phyloP scores from a whole-genome alignment of 2,888 invertebrate species.

The Liopterus haemorrhoidalis region DNA sequence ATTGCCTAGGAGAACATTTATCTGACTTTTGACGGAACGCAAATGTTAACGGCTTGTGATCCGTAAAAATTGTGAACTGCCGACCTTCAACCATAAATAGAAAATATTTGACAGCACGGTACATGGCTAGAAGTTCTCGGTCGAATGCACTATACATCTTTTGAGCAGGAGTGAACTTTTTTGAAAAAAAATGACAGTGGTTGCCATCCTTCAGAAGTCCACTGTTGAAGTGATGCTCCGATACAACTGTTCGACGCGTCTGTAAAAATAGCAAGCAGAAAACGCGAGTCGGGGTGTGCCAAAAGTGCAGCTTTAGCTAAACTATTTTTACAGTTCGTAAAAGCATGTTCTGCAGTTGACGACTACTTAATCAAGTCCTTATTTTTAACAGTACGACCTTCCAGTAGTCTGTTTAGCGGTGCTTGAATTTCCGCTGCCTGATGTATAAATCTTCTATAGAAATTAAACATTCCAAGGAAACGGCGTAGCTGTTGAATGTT shows the following conservation, averaged over 20 bases:
- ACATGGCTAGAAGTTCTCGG: conserved; percentile 33
- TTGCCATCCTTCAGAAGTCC: conserved; percentile 30
- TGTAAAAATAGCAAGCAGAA: conserved; percentile 33
- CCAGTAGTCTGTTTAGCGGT: conserved; percentile 18
- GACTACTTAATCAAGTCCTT: conserved; percentile 21
- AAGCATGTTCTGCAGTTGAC: conserved; percentile 29
- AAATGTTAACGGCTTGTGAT: conserved; percentile 38
- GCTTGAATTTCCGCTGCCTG: conserved; percentile 19
- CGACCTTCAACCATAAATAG: conserved; percentile 38
- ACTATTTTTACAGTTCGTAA: conserved; percentile 33
- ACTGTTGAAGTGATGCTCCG: conserved; percentile 39
- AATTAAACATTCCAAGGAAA: conserved; percentile 24
- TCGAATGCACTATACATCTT: not conserved
- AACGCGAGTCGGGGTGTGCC: conserved; percentile 36
- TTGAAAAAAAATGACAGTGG: conserved; percentile 29
- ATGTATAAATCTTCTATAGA: conserved; percentile 24
- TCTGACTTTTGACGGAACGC: conserved; percentile 35
- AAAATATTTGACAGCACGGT: conserved; percentile 36
- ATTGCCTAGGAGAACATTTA: conserved; percentile 37
- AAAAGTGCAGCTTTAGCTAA: conserved; percentile 33
- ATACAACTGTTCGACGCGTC: conserved; percentile 40
- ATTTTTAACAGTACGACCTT: not conserved
- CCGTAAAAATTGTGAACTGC: conserved; percentile 29
- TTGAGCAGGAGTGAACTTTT: not conserved
- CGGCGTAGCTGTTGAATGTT: conserved; percentile 14